Evolutionary conservation across 1,140 invertebrate species (phyloP), one percentile per base, ranked within the genome.

Genomic region (Halesus radiatus): DNA sequence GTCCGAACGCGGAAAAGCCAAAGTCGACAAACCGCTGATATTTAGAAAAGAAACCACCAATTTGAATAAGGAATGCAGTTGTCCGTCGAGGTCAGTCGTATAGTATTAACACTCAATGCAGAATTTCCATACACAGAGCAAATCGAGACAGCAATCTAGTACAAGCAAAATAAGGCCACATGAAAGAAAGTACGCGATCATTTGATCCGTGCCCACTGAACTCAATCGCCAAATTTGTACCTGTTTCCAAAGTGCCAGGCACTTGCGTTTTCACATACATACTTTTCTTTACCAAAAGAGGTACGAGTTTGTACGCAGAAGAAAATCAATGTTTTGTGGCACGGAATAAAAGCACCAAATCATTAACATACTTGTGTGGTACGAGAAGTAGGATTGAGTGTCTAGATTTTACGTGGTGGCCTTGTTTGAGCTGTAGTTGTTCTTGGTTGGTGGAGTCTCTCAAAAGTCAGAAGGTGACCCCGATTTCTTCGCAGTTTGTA

Each of bases 41-140:
- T 70, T 29, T 74, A 56, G 50, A 26, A 20, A 74, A 54, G 22
- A 32, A 26, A 75, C 52, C 22, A 18, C 23, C 23, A 58, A 75
- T 75, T 75, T 75, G 53, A 75, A 75, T 75, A 26, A n/a, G 72
- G 72, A 75, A 75, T 75, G 72, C 72, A 75, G 72, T 58, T 26
- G 22, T 53, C 54, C 13, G 52, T 20, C 72, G 72, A 75, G 72
- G 72, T 75, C 72, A 52, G 68, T 54, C 53, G 53, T 37, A 18
- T 29, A n/a, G n/a, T n/a, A n/a, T n/a, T n/a, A n/a, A n/a, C n/a
- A 29, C 26, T 29, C 5, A 29, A 29, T 32, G 72, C 72, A 72
- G 68, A 18, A 75, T 58, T 75, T 75, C 52, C 72, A 60, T 58
- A 75, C 54, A 18, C 64, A 53, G 68, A 26, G 68, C 68, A 22